Evolutionary conservation across 1,140 invertebrate species (phyloP), one percentile per base, ranked within the genome.

Genomic region (Thaumetopoea pityocampa): DNA sequence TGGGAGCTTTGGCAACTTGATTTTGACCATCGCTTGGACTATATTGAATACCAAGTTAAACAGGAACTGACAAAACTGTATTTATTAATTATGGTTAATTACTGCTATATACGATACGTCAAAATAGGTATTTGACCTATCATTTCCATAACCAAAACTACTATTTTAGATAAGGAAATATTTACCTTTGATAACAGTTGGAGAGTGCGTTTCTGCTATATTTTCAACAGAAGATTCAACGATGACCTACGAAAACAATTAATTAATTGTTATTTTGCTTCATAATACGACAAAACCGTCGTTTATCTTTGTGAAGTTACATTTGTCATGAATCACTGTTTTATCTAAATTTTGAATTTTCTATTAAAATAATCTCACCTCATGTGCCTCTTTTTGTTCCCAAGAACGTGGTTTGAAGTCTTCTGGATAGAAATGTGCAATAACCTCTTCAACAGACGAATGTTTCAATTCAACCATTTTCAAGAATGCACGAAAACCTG

Each of bases 401-500:
- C 92, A 94, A 54, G 90, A 88, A 40, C 90, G 87, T 15, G 91
- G 88, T 38, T 90, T 89, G 62, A 96, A 95, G 67, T 95, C 94
- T 82, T 94, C 91, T 6, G 92, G 92, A 35, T 88, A 89, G 62
- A 94, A 92, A 40, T 94, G 90, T 5, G 91, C 90, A 42, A 95
- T 92, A 11, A 95, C 90, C 81, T 94, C 93, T 74, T 95, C 92
- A 12, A 96, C 92, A 2, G 91, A 91, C 7, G 91, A 90, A 67
- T 94, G 89, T 56, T 92, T 90, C 26, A 92, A 78, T 63, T 94
- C 92, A 4, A 95, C 89, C 92, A 95, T 94, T 60, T 89, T 90
- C 83, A 95, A 91, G 59, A 95, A 93, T 3, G 94, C 93, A 55
- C 90, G 89, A 68, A 95, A 94, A 4, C 93, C 93, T 35, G 93